Base-by-base conservation (phyloP, 2,113 vertebrate species). In the Serranochromis macrocephalus region DNA sequence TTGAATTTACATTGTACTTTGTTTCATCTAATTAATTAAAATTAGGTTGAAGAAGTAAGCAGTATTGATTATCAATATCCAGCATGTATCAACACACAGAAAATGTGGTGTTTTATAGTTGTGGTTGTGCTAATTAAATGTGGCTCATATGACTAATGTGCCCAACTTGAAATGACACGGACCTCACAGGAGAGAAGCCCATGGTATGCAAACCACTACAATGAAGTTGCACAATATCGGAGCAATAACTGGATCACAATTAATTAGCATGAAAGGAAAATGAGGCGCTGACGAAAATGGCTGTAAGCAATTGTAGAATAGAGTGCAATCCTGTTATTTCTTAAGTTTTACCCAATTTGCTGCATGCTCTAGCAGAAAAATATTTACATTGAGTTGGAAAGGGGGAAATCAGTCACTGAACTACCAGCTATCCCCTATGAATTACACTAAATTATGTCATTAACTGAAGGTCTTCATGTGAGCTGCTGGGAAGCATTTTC, bases 401-500 rank as follows among this genome's bases (percentile, higher is more conserved):
- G 26, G 78, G 81, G 82, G 80, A 61, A 88, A 89, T 92, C 93
- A 87, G 75, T 88, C 85, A 84, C 83, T 87, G 83, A 92, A 91
- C 89, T 89, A 93, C 90, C 93, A 92, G 87, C 82, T 91, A 92
- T 93, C 88, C 79, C 61, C 79, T 84, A 90, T 92, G 89, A 93
- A 93, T 94, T 90, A 92, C 89, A 84, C 75, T 87, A 93, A 93
- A 94, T 94, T 89, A 88, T 94, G 89, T 94, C 91, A 94, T 94
- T 95, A 94, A 89, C 79, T 92, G 42, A 91, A 91, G 92, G 93
- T 93, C 89, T 91, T 88, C 90, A 90, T 93, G 92, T 94, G 92
- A 94, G 92, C 91, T 94, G 92, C 93, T 94, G 94, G 94, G 93
- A 96, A 95, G 91, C 87, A 73, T 92, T 95, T 94, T 93, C 94